Evolutionary conservation across 2,888 invertebrate genomes (phyloP).

Genomic region (Drosophila paranaensis): DNA sequence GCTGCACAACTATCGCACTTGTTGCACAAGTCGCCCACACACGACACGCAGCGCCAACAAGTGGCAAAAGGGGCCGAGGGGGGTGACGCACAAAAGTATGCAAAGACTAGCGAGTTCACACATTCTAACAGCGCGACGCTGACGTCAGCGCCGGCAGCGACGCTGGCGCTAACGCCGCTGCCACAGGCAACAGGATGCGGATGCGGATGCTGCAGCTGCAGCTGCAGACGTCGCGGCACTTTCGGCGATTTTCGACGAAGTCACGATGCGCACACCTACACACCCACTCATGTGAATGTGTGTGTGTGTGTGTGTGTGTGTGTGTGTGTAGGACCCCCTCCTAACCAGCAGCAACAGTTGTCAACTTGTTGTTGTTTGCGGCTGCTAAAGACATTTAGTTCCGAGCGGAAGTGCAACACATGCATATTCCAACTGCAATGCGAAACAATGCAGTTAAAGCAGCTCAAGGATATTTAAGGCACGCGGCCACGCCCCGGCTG

Average conservation of each 20-base stretch:
- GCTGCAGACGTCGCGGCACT: conserved; percentile 61
- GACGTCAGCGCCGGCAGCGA: conserved; percentile 19
- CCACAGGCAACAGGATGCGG: conserved; percentile 39
- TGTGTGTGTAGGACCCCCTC: conserved; percentile 12
- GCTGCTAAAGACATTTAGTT: conserved; percentile 29
- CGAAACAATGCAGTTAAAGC: conserved; percentile 28
- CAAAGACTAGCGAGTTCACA: conserved; percentile 75
- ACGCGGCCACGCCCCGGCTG: conserved; percentile 30
- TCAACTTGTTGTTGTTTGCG: conserved; percentile 69
- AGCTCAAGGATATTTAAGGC: conserved; percentile 18
- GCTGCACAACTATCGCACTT: conserved; percentile 66
- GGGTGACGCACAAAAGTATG: conserved; percentile 71
- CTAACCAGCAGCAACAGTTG: conserved; percentile 65
- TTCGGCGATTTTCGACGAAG: conserved; percentile 74
- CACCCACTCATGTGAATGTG: not conserved
- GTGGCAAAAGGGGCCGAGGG: conserved; percentile 58
- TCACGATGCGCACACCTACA: conserved; percentile 34
- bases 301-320: conserved; percentile 10
- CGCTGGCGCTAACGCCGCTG: conserved; percentile 20
- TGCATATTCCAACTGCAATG: not conserved
- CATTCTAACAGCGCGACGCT: conserved; percentile 64
- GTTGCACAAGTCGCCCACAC: conserved; percentile 68
- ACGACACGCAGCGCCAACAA: conserved; percentile 60
- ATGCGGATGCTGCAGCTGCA: conserved; percentile 25
- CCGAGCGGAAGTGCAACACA: conserved; percentile 8